Evolutionary conservation across 2,113 vertebrate genomes (phyloP), one percentile per base, ranked within the genome.

Genomic region (Dromiciops gliroides): DNA sequence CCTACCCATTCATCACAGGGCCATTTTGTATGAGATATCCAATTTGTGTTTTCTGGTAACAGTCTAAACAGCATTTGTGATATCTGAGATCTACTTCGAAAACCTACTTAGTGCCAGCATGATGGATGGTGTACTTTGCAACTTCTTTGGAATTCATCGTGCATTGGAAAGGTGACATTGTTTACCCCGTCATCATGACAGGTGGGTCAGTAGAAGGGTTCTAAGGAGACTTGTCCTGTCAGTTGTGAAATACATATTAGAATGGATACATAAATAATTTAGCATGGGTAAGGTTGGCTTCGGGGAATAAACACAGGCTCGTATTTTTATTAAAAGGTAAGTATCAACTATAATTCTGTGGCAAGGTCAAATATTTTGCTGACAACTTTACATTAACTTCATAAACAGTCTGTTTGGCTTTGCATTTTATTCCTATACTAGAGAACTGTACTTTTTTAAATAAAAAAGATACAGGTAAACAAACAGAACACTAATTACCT

Each of bases 1-100:
- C 99, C 98, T 98, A 98, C 98, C 99, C 98, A 99, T 99, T 99
- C 98, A 99, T 99, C 99, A 99, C 98, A 91, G 28, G 90, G 94
- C 98, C 97, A 53, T 98, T 99, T 98, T 98, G 89, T 98, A 95
- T 97, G 96, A 98, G 97, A 97, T 97, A 93, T 98, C 98, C 97
- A 98, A 98, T 98, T 98, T 98, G 98, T 97, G 97, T 97, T 97
- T 98, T 98, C 98, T 98, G 98, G 97, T 98, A 99, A 98, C 98
- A 97, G 98, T 98, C 98, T 99, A 99, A 99, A 98, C 96, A 97
- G 97, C 98, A 98, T 99, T 99, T 98, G 97, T 98, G 97, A 98
- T 98, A 98, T 98, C 98, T 98, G 98, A 98, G 98, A 98, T 98
- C 98, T 98, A 97, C 98, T 98, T 98, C 48, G 95, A 96, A 98